These are phyloP conservation scores for Colinus virginianus DNA, from an alignment of 2,113 vertebrate species.

Conservation along the genomic window DNA sequence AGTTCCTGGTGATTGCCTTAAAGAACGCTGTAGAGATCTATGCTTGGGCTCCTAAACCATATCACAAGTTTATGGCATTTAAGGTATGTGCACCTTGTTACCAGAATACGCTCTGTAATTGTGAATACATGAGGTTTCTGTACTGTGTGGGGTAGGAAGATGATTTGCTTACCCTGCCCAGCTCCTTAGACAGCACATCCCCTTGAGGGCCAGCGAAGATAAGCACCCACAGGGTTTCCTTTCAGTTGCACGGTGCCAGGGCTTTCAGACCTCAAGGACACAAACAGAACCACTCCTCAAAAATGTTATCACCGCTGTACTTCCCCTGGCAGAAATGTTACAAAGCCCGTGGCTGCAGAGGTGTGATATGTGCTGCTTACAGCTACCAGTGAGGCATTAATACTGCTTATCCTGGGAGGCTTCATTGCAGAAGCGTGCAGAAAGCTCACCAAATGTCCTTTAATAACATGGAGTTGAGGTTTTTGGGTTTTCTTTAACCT, in stretches of 20 bases:
- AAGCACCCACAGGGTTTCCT: background rate
- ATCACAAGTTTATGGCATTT: constrained; percentile 99
- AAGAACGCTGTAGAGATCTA: constrained; percentile 98
- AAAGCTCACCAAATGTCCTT: background rate
- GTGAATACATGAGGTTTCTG: background rate
- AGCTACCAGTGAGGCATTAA: background rate
- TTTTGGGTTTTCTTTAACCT: background rate
- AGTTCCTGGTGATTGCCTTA: constrained; percentile 98
- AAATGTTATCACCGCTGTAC: background rate
- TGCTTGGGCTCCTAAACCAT: constrained; percentile 98
- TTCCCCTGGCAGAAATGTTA: background rate
- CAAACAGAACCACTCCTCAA: background rate
- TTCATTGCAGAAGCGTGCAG: background rate
- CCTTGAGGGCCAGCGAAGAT: background rate
- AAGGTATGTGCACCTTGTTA: constrained; percentile 84
- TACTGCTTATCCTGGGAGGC: background rate
- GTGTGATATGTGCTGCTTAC: background rate
- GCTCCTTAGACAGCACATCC: background rate
- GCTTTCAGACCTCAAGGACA: background rate
- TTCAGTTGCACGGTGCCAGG: background rate
- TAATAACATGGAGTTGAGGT: background rate
- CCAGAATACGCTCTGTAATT: background rate
- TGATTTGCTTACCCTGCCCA: background rate
- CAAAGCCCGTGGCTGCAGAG: background rate
- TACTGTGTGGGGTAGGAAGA: background rate